Evolutionary conservation across 2,888 invertebrate genomes (phyloP).

Genomic region (Schrankia costaestrigalis): DNA sequence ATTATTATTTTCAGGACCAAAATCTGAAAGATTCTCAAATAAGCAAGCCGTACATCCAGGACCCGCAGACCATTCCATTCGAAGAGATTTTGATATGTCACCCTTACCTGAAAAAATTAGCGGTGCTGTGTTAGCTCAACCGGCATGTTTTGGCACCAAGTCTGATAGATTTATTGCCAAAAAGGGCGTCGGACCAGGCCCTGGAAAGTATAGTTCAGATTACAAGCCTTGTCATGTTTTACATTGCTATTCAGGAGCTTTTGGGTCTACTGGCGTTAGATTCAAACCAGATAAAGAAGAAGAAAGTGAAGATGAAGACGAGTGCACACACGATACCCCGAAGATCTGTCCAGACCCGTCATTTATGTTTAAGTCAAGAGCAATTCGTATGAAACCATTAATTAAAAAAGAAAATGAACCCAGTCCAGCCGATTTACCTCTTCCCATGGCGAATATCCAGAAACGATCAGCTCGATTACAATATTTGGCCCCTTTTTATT

Average conservation of each 20-base stretch:
- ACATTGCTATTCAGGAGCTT: constrained; percentile 48
- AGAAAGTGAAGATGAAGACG: constrained; percentile 16
- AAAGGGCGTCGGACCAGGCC: constrained; percentile 59
- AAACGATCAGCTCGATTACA: constrained; percentile 38
- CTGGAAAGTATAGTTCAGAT: constrained; percentile 47
- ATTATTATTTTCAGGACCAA: constrained; percentile 47
- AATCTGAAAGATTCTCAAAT: constrained; percentile 44
- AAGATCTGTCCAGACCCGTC: constrained; percentile 35
- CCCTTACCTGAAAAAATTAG: constrained; percentile 33
- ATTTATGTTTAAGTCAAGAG: constrained; percentile 62
- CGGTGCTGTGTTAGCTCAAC: constrained; percentile 44
- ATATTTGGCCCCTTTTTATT: constrained; percentile 50
- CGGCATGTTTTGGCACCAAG: constrained; percentile 56
- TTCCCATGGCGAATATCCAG: constrained; percentile 1
- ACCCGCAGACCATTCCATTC: constrained; percentile 52
- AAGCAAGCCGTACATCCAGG: constrained; percentile 44
- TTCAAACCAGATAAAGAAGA: constrained; percentile 43
- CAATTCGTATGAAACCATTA: constrained; percentile 50
- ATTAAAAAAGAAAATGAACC: constrained; percentile 40
- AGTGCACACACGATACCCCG: constrained; percentile 5
- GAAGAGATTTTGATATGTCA: constrained; percentile 54
- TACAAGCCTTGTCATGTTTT: constrained; percentile 34
- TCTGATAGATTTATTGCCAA: constrained; percentile 55
- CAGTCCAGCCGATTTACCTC: constrained; percentile 49
- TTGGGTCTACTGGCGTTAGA: constrained; percentile 49